phyloP scores from a whole-genome alignment of 2,888 invertebrate species.

The Monopis laevigella region DNA sequence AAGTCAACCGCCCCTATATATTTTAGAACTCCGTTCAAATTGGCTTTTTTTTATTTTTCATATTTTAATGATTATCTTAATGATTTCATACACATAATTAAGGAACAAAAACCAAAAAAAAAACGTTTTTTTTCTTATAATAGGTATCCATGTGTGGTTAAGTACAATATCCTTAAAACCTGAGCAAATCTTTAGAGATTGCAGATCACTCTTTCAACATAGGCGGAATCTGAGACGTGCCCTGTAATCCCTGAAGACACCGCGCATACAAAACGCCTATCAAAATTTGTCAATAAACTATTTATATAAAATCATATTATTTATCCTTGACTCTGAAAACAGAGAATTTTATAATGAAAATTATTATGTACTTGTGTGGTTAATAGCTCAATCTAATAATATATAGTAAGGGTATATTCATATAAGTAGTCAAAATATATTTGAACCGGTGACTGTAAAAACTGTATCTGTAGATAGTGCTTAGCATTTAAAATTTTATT shows the following conservation, averaged over 20 bases:
- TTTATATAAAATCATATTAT: no score
- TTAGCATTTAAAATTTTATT: no score
- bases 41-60: slow-evolving; percentile 49
- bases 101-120: slow-evolving; percentile 66
- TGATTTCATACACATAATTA: slow-evolving; percentile 60
- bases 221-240: slow-evolving; percentile 62
- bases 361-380: no score
- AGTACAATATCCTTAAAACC: slow-evolving; percentile 46
- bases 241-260: slow-evolving; percentile 58
- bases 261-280: slow-evolving; percentile 27
- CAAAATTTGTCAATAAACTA: no score
- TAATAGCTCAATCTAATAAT: no score
- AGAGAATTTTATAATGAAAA: no score
- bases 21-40: slow-evolving; percentile 39
- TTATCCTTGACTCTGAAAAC: no score
- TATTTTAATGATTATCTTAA: slow-evolving; percentile 58
- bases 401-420: no score
- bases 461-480: no score
- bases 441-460: no score
- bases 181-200: slow-evolving; percentile 55
- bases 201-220: slow-evolving; percentile 59
- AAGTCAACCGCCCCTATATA: slow-evolving; percentile 30
- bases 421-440: no score
- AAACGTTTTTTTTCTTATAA: slow-evolving; percentile 37
- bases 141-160: slow-evolving; percentile 57